Evolutionary conservation across 2,113 vertebrate species (phyloP).

Genomic region (Erinaceus europaeus): DNA sequence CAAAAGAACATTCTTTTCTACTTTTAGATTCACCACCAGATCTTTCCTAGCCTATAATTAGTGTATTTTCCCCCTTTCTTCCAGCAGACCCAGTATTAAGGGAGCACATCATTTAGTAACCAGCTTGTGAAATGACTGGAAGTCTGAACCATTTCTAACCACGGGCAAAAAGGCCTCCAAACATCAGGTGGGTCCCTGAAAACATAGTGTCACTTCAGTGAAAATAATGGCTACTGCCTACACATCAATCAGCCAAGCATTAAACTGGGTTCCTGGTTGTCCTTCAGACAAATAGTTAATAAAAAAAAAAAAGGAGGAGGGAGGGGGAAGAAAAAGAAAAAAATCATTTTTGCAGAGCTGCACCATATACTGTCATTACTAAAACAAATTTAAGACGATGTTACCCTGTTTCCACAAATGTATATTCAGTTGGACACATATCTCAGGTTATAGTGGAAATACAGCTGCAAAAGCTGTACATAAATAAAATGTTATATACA

Average conservation of each 20-base stretch:
- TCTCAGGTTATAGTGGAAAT: neutral
- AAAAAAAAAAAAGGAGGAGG: neutral
- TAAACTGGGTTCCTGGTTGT: neutral
- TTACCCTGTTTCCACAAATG: neutral
- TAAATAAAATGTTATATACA: neutral
- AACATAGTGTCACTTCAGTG: constrained; percentile 10
- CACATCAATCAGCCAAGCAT: neutral
- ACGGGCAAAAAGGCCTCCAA: constrained; percentile 2
- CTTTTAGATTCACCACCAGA: neutral
- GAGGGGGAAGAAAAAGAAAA: neutral
- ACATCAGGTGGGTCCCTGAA: constrained; percentile 12
- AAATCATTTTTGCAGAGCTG: neutral
- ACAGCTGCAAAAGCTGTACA: neutral
- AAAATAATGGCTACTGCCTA: constrained; percentile 12
- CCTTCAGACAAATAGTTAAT: constrained; percentile 19
- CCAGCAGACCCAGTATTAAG: constrained; percentile 6
- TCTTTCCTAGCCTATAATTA: constrained; percentile 37
- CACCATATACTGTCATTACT: neutral
- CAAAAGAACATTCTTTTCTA: constrained; percentile 30
- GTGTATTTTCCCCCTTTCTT: accelerated
- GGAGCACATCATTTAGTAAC: neutral
- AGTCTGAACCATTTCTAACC: constrained; percentile 22
- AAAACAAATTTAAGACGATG: constrained; percentile 19
- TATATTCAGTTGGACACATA: neutral
- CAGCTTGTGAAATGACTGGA: neutral